Conservation (phyloP, 2,797 vertebrate species). For the Aldrovandia affinis region DNA sequence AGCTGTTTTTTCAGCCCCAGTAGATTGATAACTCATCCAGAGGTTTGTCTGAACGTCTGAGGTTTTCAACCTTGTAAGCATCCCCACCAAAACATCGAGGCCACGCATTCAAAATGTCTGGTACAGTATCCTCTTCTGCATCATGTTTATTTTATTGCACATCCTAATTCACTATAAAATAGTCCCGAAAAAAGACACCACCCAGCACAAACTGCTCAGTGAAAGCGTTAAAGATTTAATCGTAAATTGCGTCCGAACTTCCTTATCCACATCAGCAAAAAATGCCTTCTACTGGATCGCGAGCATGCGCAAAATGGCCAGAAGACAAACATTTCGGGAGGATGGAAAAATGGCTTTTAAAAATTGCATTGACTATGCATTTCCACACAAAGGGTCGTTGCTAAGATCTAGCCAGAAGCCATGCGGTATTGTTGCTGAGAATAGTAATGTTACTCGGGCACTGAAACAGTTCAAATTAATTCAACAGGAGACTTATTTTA, state of each 20-base stretch:
- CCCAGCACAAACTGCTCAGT: slow-evolving; percentile 48
- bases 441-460: slow-evolving; percentile 26
- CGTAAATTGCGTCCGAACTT: slow-evolving; percentile 56
- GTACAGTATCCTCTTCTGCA: slow-evolving; percentile 21
- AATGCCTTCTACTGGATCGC: slow-evolving; percentile 36
- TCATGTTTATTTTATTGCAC: slow-evolving; percentile 43
- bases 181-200: slow-evolving; percentile 43
- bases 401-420: slow-evolving; percentile 34
- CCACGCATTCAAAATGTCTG: not conserved
- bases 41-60: not conserved
- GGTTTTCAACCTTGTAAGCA: not conserved
- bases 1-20: not conserved
- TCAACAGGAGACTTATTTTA: slow-evolving; percentile 44
- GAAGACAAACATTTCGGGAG: slow-evolving; percentile 32
- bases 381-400: slow-evolving; percentile 36
- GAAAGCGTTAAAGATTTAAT: slow-evolving; percentile 52
- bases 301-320: slow-evolving; percentile 43
- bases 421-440: not conserved
- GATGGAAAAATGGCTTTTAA: slow-evolving; percentile 35
- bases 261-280: slow-evolving; percentile 63
- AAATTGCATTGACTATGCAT: slow-evolving; percentile 50
- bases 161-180: slow-evolving; percentile 50
- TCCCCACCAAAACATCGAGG: not conserved
- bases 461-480: slow-evolving; percentile 37
- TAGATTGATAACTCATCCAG: not conserved